A percentile compares a stretch with the other conserved stretches of the same genome.
Evolutionary conservation across 2,797 vertebrate genomes (phyloP).

Genomic region (Acanthopagrus latus): DNA sequence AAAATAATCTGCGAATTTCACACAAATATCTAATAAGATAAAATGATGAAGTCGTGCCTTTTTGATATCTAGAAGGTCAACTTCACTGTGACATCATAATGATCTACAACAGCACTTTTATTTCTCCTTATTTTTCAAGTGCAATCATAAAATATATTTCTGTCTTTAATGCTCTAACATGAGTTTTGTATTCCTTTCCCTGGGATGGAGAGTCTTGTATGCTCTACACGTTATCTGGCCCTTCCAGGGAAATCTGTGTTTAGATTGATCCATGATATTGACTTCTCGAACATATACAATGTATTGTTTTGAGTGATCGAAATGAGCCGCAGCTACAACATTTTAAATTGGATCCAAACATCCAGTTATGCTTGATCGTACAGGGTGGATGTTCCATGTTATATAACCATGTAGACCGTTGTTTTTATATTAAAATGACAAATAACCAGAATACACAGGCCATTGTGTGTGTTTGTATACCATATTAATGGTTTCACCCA

Average conservation of each 20-base stretch:
- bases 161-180: background rate
- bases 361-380: background rate
- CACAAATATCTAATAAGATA: too few relatives aligned
- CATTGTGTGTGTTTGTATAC: constrained; percentile 14
- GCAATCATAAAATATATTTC: background rate
- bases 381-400: background rate
- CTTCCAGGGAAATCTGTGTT: background rate
- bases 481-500: constrained; percentile 5
- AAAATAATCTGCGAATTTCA: too few relatives aligned
- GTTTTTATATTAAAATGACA: constrained; percentile 1
- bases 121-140: too few relatives aligned
- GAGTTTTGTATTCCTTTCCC: background rate
- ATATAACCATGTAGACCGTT: background rate
- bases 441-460: constrained; percentile 1
- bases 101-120: too few relatives aligned
- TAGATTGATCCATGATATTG: background rate
- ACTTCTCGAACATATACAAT: background rate
- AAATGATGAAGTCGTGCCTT: too few relatives aligned
- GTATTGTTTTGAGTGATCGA: background rate
- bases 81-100: too few relatives aligned
- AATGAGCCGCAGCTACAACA: background rate
- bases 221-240: background rate
- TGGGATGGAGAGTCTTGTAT: background rate
- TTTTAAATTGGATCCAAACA: background rate
- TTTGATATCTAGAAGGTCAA: too few relatives aligned